These are phyloP conservation scores for Julus scandinavius DNA, from an alignment of 2,888 invertebrate genomes.

Conservation along the genomic window DNA sequence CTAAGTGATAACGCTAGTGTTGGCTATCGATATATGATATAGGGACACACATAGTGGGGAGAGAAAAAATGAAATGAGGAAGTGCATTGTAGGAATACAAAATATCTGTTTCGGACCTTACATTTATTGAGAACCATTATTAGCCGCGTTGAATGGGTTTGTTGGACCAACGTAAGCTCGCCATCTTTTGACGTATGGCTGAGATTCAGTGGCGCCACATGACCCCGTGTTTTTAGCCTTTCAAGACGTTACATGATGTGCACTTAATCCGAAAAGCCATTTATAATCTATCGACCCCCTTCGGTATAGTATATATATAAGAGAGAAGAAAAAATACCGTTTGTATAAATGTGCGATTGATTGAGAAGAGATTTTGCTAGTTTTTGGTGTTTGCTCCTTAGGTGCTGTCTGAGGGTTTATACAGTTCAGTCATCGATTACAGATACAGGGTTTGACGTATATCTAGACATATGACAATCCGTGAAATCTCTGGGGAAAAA, in stretches of 20 bases:
- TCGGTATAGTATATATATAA: not conserved
- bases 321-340: not conserved
- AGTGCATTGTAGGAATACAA: constrained; percentile 12
- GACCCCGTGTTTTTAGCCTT: constrained; percentile 1
- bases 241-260: constrained; percentile 42
- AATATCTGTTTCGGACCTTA: constrained; percentile 6
- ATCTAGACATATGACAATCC: not conserved
- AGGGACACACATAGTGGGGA: not conserved
- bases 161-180: constrained; percentile 21
- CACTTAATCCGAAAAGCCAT: constrained; percentile 42
- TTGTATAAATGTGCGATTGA: constrained; percentile 26
- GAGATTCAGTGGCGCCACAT: constrained; percentile 15
- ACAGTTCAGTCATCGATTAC: too few relatives aligned
- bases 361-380: constrained; percentile 11
- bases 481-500: not conserved
- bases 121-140: not conserved
- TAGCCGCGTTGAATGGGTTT: not conserved
- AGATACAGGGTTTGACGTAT: not conserved
- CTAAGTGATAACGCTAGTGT: not conserved
- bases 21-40: not conserved
- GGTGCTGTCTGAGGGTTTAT: not conserved
- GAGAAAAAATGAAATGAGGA: not conserved
- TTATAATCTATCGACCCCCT: constrained; percentile 23
- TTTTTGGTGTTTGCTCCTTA: constrained; percentile 5
- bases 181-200: constrained; percentile 10